Evolutionary conservation across 2,888 invertebrate genomes (phyloP).

Genomic region (Epiblema foenella): DNA sequence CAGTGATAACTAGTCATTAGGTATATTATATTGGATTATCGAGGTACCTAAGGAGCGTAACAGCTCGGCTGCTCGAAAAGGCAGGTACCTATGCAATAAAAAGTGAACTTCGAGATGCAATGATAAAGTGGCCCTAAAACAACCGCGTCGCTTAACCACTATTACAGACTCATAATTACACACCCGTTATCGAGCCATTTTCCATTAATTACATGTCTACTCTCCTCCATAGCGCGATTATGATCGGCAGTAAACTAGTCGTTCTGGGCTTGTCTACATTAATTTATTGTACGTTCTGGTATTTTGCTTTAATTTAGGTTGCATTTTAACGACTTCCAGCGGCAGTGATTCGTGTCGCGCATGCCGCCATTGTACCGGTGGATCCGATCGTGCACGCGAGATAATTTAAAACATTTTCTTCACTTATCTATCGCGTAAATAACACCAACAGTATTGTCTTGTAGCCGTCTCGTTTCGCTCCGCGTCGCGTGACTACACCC

Average conservation of each 20-base stretch:
- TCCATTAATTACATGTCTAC: conserved; percentile 36
- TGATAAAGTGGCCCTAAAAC: conserved; percentile 13
- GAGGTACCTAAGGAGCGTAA: background rate
- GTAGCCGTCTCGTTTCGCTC: conserved; percentile 61
- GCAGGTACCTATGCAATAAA: background rate
- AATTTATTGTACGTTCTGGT: conserved; percentile 44
- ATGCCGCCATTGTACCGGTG: conserved; percentile 48
- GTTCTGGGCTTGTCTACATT: conserved; percentile 35
- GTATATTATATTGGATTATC: conserved; percentile 13
- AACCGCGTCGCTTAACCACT: conserved; percentile 6
- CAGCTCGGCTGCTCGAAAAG: background rate
- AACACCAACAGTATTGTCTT: conserved; percentile 70
- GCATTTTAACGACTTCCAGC: conserved; percentile 43
- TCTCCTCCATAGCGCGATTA: conserved; percentile 38
- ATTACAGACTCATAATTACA: conserved; percentile 26
- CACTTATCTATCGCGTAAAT: conserved; percentile 73
- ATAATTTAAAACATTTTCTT: conserved; percentile 73
- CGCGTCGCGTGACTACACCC: conserved; percentile 70
- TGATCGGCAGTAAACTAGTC: conserved; percentile 39
- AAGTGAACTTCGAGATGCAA: background rate
- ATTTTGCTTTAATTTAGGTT: conserved; percentile 46
- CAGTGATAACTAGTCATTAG: conserved; percentile 28
- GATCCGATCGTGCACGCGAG: conserved; percentile 60
- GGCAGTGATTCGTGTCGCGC: conserved; percentile 44
- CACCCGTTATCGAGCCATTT: conserved; percentile 19